phyloP scores from a whole-genome alignment of 53 echinoderm and acorn worm species.

The Patiria pectinifera region DNA sequence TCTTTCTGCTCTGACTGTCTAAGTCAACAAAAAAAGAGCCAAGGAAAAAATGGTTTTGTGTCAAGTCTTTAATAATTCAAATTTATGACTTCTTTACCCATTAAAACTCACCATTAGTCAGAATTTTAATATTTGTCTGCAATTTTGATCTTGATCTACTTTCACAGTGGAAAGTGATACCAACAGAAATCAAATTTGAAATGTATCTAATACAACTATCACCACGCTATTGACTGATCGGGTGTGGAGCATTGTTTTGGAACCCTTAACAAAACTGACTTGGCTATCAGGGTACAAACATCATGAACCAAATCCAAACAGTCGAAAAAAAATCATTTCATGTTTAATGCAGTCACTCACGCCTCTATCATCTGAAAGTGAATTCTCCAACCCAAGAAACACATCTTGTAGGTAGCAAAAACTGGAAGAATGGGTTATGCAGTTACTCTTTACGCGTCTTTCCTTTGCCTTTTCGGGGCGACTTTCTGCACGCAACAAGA shows the following conservation, averaged over 20 bases:
- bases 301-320: neutral
- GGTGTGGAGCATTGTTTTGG: neutral
- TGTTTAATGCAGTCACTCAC: neutral
- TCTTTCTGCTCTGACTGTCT: no score
- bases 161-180: neutral
- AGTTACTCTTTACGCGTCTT: slow-evolving; percentile 46
- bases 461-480: slow-evolving; percentile 40
- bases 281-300: neutral
- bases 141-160: neutral
- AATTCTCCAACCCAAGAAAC: neutral
- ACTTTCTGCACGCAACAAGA: slow-evolving; percentile 21
- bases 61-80: no score
- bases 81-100: no score
- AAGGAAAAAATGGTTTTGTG: no score
- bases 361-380: neutral
- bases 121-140: no score
- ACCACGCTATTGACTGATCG: neutral
- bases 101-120: no score
- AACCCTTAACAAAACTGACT: neutral
- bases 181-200: neutral
- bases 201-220: neutral
- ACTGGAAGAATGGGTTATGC: neutral
- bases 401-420: neutral
- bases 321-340: neutral
- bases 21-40: no score